These are phyloP conservation scores for Pantherophis vulpinus DNA, from an alignment of 2,797 vertebrate species.

Conservation along the genomic window DNA sequence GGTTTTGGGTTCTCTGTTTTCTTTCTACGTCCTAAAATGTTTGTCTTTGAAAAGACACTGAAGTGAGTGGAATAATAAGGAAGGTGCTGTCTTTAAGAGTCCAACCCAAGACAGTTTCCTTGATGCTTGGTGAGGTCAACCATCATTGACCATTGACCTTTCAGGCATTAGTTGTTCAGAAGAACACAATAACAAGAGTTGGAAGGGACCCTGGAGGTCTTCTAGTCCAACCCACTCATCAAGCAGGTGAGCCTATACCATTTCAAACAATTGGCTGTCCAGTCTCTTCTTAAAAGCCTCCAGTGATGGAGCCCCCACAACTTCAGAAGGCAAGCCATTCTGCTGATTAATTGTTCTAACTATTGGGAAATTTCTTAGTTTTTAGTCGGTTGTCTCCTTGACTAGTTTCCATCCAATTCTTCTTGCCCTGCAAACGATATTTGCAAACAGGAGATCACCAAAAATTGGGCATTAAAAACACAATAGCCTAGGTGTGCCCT, in stretches of 20 bases:
- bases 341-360: neutral
- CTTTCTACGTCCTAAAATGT: constrained; percentile 28
- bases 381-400: neutral
- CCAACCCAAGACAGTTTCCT: neutral
- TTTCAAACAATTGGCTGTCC: neutral
- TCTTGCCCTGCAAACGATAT: too few relatives aligned
- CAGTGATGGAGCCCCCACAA: too few relatives aligned
- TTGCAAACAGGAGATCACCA: too few relatives aligned
- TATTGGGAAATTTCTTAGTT: neutral
- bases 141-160: neutral
- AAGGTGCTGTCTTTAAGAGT: neutral
- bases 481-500: too few relatives aligned
- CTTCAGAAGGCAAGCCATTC: neutral
- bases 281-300: neutral
- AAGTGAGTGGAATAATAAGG: neutral
- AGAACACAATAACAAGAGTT: neutral
- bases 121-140: neutral
- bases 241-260: neutral
- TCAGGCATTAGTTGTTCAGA: neutral
- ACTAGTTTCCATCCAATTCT: too few relatives aligned
- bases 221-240: neutral
- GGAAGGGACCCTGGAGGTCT: neutral
- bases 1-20: constrained; percentile 1
- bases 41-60: constrained; percentile 23
- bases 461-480: neutral